phyloP scores from a whole-genome alignment of 2,113 vertebrate species.

The Sclerurus mexicanus region DNA sequence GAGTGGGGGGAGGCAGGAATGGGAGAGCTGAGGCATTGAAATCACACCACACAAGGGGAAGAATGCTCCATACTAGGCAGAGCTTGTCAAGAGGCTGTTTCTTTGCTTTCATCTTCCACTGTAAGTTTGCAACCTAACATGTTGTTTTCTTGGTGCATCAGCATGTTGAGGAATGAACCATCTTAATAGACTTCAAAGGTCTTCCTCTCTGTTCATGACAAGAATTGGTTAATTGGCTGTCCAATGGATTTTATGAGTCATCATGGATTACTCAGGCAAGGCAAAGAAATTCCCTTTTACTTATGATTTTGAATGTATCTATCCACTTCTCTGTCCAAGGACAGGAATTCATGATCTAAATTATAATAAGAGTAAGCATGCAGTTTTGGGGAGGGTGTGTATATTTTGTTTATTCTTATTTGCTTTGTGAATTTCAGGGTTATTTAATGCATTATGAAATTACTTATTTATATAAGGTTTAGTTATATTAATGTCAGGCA shows the following conservation, averaged over 20 bases:
- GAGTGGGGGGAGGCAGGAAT: background rate
- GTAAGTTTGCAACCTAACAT: rapidly evolving
- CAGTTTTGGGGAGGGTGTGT: background rate
- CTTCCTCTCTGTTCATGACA: background rate
- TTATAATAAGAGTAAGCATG: background rate
- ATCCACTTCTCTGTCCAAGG: background rate
- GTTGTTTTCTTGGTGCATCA: background rate
- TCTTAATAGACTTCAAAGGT: background rate
- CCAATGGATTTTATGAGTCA: background rate
- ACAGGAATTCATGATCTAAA: background rate
- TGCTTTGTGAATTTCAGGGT: background rate
- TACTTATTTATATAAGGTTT: background rate
- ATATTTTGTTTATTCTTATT: background rate
- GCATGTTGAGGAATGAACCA: background rate
- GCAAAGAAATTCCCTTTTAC: background rate
- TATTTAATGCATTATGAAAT: background rate
- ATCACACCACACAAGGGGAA: background rate
- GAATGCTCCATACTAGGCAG: background rate
- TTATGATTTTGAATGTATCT: background rate
- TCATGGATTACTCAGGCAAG: background rate
- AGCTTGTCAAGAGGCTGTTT: background rate
- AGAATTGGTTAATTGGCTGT: background rate
- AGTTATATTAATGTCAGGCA: background rate
- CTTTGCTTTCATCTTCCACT: background rate
- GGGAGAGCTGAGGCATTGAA: background rate